Evolutionary conservation across 2,888 invertebrate genomes (phyloP), one percentile per base, ranked within the genome.

Genomic region (Scaptomyza tumidula): DNA sequence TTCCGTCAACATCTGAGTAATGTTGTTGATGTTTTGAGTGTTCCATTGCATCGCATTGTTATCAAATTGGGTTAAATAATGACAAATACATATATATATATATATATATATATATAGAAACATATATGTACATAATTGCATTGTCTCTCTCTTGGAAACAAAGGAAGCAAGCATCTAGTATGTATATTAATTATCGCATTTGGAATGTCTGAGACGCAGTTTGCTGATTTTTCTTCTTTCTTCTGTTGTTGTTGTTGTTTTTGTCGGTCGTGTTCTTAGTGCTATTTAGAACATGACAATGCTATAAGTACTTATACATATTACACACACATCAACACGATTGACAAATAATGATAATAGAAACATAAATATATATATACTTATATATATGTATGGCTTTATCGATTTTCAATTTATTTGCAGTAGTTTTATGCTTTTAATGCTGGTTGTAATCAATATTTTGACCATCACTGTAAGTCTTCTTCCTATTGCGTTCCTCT

Each of bases 11-110:
- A 14, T 6, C 14, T n/a, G 14, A 48, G 27, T 29, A 13, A 35
- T 11, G 13, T 13, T 2, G 33, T 31, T 45, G 11, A 46, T 13
- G 16, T 13, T 33, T 4, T 9, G 46, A 65, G 35, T 44, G 31
- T 41, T 41, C 16, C 44, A 29, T 54, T 52, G 77, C n/a, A n/a
- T n/a, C 59, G 57, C 70, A 53, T 50, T 60, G 53, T 61, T 56
- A 65, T 24, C 44, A 59, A 71, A 85, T 66, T 81, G 68, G 68
- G 68, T 81, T 85, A 64, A 75, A 62, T 58, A 69, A 85, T 81
- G 14, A 74, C n/a, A n/a, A n/a, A n/a, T 78, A n/a, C 6, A 35
- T 35, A 13, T 13, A 35, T 35, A 31, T 78, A 74, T 70, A n/a
- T n/a, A n/a, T 78, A n/a, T 13, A 35, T 35, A 13, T 13, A 35